Evolutionary conservation across 2,797 vertebrate species (phyloP).

Genomic region (Pteropus rufus): DNA sequence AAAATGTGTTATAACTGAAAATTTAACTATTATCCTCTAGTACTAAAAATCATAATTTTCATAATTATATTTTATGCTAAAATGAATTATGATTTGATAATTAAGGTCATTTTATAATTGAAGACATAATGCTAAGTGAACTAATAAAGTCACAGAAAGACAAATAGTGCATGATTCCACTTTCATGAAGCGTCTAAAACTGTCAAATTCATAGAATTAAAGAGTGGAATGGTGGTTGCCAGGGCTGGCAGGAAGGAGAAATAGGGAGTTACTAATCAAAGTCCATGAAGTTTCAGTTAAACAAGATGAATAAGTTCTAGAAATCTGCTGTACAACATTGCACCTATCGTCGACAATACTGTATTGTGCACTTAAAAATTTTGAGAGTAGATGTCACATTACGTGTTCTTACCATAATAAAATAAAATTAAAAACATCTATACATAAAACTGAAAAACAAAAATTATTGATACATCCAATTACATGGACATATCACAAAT

Average conservation of each 20-base stretch:
- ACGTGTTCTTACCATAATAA: background rate
- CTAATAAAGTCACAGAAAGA: background rate
- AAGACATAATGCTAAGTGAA: background rate
- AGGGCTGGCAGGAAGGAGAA: background rate
- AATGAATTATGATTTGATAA: background rate
- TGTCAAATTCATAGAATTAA: background rate
- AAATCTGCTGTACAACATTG: background rate
- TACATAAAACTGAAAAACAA: background rate
- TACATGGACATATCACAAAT: background rate
- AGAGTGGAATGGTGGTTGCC: background rate
- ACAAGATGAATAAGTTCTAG: background rate
- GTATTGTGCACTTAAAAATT: background rate
- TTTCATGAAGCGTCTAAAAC: background rate
- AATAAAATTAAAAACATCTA: background rate
- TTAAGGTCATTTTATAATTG: background rate
- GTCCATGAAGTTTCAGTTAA: background rate
- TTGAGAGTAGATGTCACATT: background rate
- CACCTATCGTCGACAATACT: background rate
- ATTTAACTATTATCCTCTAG: background rate
- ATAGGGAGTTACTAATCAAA: background rate
- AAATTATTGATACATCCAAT: background rate
- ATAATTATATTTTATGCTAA: background rate
- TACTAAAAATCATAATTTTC: background rate
- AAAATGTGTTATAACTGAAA: background rate
- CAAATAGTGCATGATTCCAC: background rate